Base-by-base conservation (phyloP, 2,888 invertebrate genomes). In the Nematopogon swammerdamellus region DNA sequence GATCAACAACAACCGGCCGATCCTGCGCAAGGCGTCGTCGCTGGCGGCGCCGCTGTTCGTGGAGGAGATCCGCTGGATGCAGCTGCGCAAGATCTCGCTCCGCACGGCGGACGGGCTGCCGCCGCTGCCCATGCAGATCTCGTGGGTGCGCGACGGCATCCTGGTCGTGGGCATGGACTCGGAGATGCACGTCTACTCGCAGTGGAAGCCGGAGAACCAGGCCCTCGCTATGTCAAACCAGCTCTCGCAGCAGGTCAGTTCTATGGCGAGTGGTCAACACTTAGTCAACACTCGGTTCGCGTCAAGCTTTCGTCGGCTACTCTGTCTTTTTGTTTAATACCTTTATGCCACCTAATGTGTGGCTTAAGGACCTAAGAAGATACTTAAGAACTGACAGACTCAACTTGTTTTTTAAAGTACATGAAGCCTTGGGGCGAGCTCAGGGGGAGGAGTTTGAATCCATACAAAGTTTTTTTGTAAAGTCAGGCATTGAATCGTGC, bases 131-230 rank as follows among this genome's bases (percentile, higher is more conserved):
- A 98, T 98, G 92, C 96, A 97, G 67, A 92, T 98, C 60, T 96
- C 96, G 2, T 99, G 99, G 98, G 97, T 98, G 1, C 84, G 99
- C 19, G 98, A 98, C 63, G 98, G 98, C 1, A 95, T 99, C 56
- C 76, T 99, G 1, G 95, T 99, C 0, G 97, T 99, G 1, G 99
- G 98, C 2, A 97, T 99, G 97, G 97, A 98, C 67, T 97, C 97
- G 2, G 99, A 99, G 69, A 97, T 99, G 96, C 97, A 98, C 63
- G 97, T 99, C 0, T 99, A 97, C 67, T 96, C 97, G 1, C 99
- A 99, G 63, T 99, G 98, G 98, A 92, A 92, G 62, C 90, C 92
- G 0, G 86, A 88, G 53, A 64, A 72, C 51, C 69, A 64, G 2
- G 3, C 36, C 8, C 3, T 36, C 8, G 10, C 25, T 25, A 8